Conservation (phyloP, 2,797 vertebrate species). For the Decapterus maruadsi region DNA sequence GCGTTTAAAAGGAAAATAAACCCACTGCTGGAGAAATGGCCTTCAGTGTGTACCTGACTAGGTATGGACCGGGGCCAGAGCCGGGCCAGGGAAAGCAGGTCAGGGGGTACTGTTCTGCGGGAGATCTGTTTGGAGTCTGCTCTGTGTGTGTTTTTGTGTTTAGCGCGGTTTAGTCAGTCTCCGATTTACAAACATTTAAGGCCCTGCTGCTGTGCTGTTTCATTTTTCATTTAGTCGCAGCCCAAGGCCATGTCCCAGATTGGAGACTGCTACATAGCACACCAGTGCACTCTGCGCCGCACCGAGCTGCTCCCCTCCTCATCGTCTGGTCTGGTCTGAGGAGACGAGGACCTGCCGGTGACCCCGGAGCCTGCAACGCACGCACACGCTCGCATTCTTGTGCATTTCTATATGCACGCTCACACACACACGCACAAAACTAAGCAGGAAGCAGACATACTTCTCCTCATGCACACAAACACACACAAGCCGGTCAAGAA, state of each 20-base stretch:
- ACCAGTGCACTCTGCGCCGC: constrained; percentile 62
- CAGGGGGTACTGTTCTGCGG: constrained; percentile 71
- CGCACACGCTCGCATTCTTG: constrained; percentile 64
- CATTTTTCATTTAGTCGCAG: constrained; percentile 85
- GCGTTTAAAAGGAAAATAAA: constrained; percentile 67
- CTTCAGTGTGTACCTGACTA: constrained; percentile 65
- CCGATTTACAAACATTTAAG: constrained; percentile 83
- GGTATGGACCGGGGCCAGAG: constrained; percentile 59
- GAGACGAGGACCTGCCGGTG: constrained; percentile 81
- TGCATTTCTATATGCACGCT: constrained; percentile 69
- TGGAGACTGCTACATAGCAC: constrained; percentile 73
- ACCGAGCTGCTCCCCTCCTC: constrained; percentile 72
- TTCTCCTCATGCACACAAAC: constrained; percentile 53
- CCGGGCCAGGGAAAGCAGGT: constrained; percentile 66
- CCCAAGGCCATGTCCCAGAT: constrained; percentile 83
- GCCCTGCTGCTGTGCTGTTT: constrained; percentile 73
- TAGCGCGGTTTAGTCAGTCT: constrained; percentile 78
- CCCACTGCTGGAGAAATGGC: constrained; percentile 46
- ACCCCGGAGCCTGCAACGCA: constrained; percentile 73
- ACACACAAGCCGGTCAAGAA: constrained; percentile 55
- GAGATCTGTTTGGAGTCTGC: constrained; percentile 77
- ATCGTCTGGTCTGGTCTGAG: constrained; percentile 81
- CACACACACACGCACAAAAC: constrained; percentile 59
- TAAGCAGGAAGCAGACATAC: constrained; percentile 51
- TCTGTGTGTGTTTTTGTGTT: constrained; percentile 78